Conservation (phyloP, 2,888 invertebrate genomes). For the Tortrix viridana region DNA sequence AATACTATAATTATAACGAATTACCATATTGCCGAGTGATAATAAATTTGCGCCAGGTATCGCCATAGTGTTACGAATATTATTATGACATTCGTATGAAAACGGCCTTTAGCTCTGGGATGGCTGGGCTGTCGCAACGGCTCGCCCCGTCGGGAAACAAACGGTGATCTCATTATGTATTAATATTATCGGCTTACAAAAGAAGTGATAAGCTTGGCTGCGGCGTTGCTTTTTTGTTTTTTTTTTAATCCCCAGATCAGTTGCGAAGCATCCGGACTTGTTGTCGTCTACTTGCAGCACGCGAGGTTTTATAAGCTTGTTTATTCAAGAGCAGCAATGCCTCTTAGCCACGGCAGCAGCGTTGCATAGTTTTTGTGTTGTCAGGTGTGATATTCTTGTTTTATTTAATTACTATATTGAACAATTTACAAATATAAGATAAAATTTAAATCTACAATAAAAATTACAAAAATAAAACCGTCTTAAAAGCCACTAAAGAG, state of each 20-base stretch:
- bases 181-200: slow-evolving; percentile 12
- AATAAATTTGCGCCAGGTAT: slow-evolving; percentile 11
- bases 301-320: too few relatives aligned
- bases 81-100: slow-evolving; percentile 23
- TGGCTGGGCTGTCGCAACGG: slow-evolving; percentile 15
- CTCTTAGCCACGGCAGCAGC: too few relatives aligned
- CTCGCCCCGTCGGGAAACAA: slow-evolving; percentile 16
- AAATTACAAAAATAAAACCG: too few relatives aligned
- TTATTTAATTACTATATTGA: too few relatives aligned
- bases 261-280: too few relatives aligned
- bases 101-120: slow-evolving; percentile 21
- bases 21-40: slow-evolving; percentile 14
- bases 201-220: background rate
- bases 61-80: slow-evolving; percentile 13
- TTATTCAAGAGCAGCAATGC: too few relatives aligned
- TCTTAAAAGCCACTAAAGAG: too few relatives aligned
- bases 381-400: too few relatives aligned
- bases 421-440: too few relatives aligned
- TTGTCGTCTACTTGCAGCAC: too few relatives aligned
- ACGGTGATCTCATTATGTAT: slow-evolving; percentile 20
- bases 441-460: too few relatives aligned
- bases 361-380: too few relatives aligned
- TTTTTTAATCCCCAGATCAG: background rate
- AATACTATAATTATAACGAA: slow-evolving; percentile 6
- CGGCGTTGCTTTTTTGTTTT: background rate